Evolutionary conservation across 2,888 invertebrate genomes (phyloP).

Genomic region (Heteropelma amictum): DNA sequence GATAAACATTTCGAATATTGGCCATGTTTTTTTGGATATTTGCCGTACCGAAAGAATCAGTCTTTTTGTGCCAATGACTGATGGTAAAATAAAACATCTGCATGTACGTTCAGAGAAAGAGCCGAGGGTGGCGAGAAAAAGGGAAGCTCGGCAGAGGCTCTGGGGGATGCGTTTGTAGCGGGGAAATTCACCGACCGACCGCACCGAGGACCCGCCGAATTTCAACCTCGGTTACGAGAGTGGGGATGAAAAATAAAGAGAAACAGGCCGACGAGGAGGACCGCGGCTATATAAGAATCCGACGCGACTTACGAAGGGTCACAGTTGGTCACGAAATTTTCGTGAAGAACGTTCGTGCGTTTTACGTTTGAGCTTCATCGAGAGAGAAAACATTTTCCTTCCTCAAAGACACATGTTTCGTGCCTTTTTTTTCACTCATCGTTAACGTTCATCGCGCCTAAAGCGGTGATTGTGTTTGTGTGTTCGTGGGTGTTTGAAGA

Average conservation of each 20-base stretch:
- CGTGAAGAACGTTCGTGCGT: slow-evolving; percentile 58
- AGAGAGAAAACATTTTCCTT: background rate
- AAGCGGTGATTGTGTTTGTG: slow-evolving; percentile 16
- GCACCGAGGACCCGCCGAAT: slow-evolving; percentile 50
- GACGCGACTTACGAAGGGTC: slow-evolving; percentile 70
- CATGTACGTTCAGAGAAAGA: background rate
- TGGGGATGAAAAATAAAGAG: slow-evolving; percentile 21
- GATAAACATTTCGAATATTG: no score
- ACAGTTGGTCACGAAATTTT: slow-evolving; percentile 72
- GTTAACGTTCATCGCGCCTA: background rate
- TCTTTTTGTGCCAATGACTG: background rate
- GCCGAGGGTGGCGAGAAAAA: background rate
- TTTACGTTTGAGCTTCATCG: slow-evolving; percentile 7
- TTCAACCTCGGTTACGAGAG: slow-evolving; percentile 22
- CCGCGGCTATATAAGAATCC: slow-evolving; percentile 73
- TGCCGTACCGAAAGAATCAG: no score
- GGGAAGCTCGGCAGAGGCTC: slow-evolving; percentile 27
- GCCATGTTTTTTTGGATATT: no score
- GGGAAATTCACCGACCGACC: slow-evolving; percentile 55
- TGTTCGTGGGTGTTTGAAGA: slow-evolving; percentile 13
- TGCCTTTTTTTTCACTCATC: background rate
- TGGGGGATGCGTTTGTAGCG: slow-evolving; percentile 35
- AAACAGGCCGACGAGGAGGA: slow-evolving; percentile 61
- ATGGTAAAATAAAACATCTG: background rate
- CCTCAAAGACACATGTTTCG: slow-evolving; percentile 13